Evolutionary conservation across 2,888 invertebrate species (phyloP).

Genomic region (Physocephala rufipes): DNA sequence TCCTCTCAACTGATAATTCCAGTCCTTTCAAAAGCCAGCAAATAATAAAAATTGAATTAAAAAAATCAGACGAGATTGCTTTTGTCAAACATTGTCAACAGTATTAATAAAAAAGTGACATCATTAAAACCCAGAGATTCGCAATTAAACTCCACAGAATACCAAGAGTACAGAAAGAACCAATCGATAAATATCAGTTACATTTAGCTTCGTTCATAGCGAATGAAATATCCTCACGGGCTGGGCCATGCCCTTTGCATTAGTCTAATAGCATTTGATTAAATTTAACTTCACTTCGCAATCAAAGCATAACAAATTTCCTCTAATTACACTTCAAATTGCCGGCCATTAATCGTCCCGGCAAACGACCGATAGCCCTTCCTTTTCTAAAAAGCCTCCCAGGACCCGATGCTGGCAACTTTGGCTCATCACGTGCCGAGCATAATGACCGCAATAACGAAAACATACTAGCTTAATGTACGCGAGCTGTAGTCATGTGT

Average conservation of each 20-base stretch:
- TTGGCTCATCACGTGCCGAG: constrained; percentile 34
- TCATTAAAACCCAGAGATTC: no score
- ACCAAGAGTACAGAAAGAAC: background rate
- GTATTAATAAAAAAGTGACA: no score
- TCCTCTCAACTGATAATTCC: no score
- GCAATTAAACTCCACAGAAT: background rate
- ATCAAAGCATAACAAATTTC: constrained; percentile 25
- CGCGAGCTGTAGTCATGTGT: background rate
- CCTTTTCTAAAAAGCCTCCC: background rate
- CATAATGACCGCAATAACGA: constrained; percentile 35
- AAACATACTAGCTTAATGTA: constrained; percentile 32
- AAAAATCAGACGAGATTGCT: no score
- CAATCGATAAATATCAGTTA: background rate
- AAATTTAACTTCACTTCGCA: constrained; percentile 5
- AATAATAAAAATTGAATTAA: no score
- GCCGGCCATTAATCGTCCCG: constrained; percentile 19
- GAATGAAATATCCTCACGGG: background rate
- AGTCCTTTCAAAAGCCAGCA: no score
- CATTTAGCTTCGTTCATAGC: background rate
- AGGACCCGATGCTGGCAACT: background rate
- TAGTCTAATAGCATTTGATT: constrained; percentile 18
- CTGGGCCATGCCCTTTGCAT: background rate
- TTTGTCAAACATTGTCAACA: no score
- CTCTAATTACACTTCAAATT: constrained; percentile 29
- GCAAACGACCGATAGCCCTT: no score